Evolutionary conservation across 92 coral and sea anemone genomes (phyloP), one percentile per base, ranked within the genome.

Genomic region (Desmophyllum pertusum): DNA sequence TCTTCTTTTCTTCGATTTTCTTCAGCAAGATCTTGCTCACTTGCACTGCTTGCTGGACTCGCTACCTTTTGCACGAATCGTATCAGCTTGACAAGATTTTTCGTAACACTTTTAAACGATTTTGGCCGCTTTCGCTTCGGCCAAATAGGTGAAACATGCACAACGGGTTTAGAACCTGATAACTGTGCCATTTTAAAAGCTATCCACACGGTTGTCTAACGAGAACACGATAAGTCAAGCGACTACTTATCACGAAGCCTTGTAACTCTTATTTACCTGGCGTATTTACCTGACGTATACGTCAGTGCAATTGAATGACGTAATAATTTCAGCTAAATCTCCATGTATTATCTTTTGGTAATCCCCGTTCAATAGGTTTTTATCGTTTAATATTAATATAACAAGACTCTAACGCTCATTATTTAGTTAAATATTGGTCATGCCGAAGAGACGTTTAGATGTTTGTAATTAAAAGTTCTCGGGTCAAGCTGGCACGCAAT

Each of bases 121-220:
- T 69, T 68, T 36, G 57, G 40, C 39, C 51, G 50, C 35, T 35
- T 51, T 68, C 31, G 62, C 18, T 70, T 80, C 10, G 38, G 67
- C 76, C 84, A 80, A 67, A 80, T 68, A 11, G 84, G 84, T 9
- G 76, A 36, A 50, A 80, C 67, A 38, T 80, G 27, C 29, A 80
- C 51, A 4, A 68, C 76, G 18, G 67, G 52, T 25, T 67, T 38
- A 40, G 25, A 19, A 29, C 27, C 21, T 36, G 35, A n/a, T 4
- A 36, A 50, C 52, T 80, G 66, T 51, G 75, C 84, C 84, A 80
- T 80, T 35, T 23, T 27, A 1, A 3, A 19, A 30, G 29, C 40
- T 18, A 25, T 37, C 15, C 36, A 19, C 14, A 17, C 42, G 45
- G 73, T 67, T 7, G 45, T 18, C 7, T 67, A 1, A 17, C 7